These are phyloP conservation scores for Coecobrya sp. DNA, from an alignment of 2,888 invertebrate genomes.

Conservation along the genomic window DNA sequence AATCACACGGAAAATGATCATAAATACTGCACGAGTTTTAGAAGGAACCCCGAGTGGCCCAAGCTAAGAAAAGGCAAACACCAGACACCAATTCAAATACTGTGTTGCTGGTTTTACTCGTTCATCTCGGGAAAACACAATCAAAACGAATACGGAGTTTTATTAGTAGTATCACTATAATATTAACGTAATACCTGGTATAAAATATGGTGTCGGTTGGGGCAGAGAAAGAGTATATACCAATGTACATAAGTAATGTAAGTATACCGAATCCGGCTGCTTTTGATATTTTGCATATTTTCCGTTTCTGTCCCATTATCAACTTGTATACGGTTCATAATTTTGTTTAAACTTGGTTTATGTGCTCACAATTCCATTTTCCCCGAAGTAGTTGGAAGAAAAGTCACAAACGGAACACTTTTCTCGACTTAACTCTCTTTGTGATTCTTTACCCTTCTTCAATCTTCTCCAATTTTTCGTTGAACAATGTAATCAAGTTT, in stretches of 20 bases:
- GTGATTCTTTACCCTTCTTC: neutral
- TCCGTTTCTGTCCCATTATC: conserved; percentile 20
- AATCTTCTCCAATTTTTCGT: conserved; percentile 11
- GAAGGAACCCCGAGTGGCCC: no score
- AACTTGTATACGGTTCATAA: conserved; percentile 26
- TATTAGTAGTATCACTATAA: neutral
- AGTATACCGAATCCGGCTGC: conserved; percentile 62
- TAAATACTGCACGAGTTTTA: conserved; percentile 58
- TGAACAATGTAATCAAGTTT: conserved; percentile 39
- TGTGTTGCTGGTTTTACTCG: neutral
- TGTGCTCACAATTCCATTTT: neutral
- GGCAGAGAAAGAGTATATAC: neutral
- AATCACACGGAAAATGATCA: conserved; percentile 66
- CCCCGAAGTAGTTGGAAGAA: neutral
- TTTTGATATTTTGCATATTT: conserved; percentile 51
- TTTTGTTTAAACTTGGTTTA: conserved; percentile 18
- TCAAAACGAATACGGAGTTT: neutral
- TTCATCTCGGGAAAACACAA: neutral
- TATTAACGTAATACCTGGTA: no score
- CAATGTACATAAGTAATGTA: no score
- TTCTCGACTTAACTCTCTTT: neutral
- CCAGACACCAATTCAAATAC: neutral
- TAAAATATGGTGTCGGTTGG: neutral
- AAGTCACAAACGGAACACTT: conserved; percentile 9
- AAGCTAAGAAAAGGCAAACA: neutral